Evolutionary conservation across 2,113 vertebrate species (phyloP), one percentile per base, ranked within the genome.

Genomic region (Psilopogon haemacephalus): DNA sequence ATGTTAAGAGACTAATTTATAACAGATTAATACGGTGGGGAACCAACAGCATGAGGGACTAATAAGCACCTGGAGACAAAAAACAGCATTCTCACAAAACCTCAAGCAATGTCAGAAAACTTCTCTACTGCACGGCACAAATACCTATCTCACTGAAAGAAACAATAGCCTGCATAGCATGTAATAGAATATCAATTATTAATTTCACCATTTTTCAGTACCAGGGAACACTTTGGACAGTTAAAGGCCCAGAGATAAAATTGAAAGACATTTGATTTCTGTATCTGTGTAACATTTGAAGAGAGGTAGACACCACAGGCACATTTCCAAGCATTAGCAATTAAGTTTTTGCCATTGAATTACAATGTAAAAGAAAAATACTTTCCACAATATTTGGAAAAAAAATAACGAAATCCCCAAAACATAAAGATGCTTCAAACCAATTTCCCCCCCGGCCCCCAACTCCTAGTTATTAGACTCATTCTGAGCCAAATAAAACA

Each of bases 181-280:
- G 55, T 72, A 77, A 95, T 84, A 91, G 55, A 89, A 93, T 93
- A 97, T 97, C 93, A 97, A 95, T 97, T 97, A 96, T 97, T 97
- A 92, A 97, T 91, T 94, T 86, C 84, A 74, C 28, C 21, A 77
- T 74, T 96, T 97, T 96, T 92, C 55, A 78, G 26, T 93, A 72
- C 42, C 55, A 84, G 40, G 62, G 59, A 94, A 77, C 86, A 73
- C 50, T 92, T 70, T 90, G 40, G 90, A 89, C 68, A 95, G 32
- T 81, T 62, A 95, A 89, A 38, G 88, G 59, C 95, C 87, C 72
- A 65, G 73, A 94, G 79, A 96, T 50, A 91, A 97, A 96, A 97
- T 30, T 87, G 81, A 74, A 89, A 93, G 46, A 71, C 14, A 71
- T 96, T 88, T 90, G 59, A 88, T 96, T 96, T 96, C 77, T 92